phyloP scores from a whole-genome alignment of 2,888 invertebrate genomes.

The Sicus ferrugineus region DNA sequence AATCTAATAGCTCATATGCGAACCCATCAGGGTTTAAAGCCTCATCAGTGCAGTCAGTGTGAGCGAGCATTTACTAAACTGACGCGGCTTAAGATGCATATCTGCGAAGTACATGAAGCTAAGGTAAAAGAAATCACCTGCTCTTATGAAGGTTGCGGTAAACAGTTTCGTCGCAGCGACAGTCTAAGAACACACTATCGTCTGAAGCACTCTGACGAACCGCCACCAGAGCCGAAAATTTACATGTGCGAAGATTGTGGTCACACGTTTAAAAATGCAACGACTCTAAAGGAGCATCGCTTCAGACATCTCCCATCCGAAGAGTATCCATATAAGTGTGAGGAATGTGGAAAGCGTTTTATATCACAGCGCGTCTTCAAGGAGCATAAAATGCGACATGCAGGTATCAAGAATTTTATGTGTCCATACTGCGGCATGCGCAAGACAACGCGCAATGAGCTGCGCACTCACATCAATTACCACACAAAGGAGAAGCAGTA shows the following conservation, averaged over 20 bases:
- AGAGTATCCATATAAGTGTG: conserved; percentile 50
- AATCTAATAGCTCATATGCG: conserved; percentile 36
- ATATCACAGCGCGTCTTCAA: conserved; percentile 42
- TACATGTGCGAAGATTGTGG: conserved; percentile 49
- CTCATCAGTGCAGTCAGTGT: conserved; percentile 37
- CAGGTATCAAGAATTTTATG: conserved; percentile 47
- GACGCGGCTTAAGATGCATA: conserved; percentile 40
- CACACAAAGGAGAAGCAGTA: conserved; percentile 48
- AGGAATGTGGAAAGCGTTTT: conserved; percentile 54
- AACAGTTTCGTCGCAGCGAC: conserved; percentile 42
- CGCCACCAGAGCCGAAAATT: conserved; percentile 21
- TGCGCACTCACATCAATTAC: conserved; percentile 50
- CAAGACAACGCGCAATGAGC: conserved; percentile 44
- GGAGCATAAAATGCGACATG: conserved; percentile 52
- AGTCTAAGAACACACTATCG: conserved; percentile 44
- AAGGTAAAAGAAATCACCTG: conserved; percentile 42
- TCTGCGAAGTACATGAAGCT: conserved; percentile 41
- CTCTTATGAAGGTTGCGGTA: conserved; percentile 44
- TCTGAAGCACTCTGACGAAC: conserved; percentile 37
- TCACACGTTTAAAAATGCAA: conserved; percentile 41
- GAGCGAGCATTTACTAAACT: conserved; percentile 37
- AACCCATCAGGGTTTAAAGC: conserved; percentile 32
- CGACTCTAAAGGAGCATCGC: conserved; percentile 45
- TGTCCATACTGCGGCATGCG: conserved; percentile 52
- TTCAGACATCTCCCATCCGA: conserved; percentile 45